Conservation (phyloP, 1,140 invertebrate species). For the Euwallacea similis region DNA sequence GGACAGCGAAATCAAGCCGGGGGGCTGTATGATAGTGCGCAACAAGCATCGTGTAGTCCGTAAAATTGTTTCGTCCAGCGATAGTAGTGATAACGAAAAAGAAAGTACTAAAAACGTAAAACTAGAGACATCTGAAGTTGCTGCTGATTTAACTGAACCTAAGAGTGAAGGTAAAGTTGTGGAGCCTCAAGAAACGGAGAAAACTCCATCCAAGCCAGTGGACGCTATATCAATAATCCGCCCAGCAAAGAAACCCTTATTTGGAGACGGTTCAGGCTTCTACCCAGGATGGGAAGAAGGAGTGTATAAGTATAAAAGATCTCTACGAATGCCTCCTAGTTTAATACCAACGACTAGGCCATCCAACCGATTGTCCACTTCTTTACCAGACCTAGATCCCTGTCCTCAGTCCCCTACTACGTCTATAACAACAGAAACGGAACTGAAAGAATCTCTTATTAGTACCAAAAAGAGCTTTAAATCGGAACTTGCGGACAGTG, state of each 20-base stretch:
- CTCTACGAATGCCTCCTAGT: constrained; percentile 73
- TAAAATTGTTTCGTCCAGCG: constrained; percentile 36
- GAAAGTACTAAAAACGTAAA: constrained; percentile 11
- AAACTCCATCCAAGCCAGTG: not conserved
- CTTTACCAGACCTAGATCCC: constrained; percentile 74
- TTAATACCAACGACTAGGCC: constrained; percentile 74
- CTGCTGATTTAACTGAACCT: not conserved
- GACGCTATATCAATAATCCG: constrained; percentile 32
- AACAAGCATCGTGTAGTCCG: constrained; percentile 34
- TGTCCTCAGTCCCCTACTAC: constrained; percentile 65
- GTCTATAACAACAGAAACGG: constrained; percentile 58
- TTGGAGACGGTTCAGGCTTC: constrained; percentile 74
- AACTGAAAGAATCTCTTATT: constrained; percentile 43
- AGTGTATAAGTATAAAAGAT: constrained; percentile 77
- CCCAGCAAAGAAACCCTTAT: constrained; percentile 61
- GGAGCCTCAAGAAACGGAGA: not conserved
- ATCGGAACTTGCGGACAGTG: constrained; percentile 62
- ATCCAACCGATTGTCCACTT: constrained; percentile 66
- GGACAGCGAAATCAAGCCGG: constrained; percentile 37
- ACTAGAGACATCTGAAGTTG: constrained; percentile 3
- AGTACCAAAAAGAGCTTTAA: constrained; percentile 48
- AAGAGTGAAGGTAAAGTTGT: constrained; percentile 26
- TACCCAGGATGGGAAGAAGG: constrained; percentile 79
- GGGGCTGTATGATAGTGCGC: constrained; percentile 7
- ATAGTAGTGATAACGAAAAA: constrained; percentile 34